Evolutionary conservation across 2,888 invertebrate genomes (phyloP), one percentile per base, ranked within the genome.

Genomic region (Serripes groenlandicus): DNA sequence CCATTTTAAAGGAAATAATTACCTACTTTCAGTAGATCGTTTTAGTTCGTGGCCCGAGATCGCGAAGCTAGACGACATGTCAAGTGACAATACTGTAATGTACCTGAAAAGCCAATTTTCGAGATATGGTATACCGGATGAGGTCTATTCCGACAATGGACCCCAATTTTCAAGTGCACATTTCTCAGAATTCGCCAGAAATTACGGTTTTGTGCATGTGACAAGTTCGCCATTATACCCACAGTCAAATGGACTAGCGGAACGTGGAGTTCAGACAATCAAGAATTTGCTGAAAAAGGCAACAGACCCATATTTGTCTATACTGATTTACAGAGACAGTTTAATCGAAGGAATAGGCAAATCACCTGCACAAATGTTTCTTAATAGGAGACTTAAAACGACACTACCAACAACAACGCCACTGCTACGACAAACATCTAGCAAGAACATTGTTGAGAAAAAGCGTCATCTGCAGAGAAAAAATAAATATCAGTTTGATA

Each of bases 391-490:
- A 30, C 49, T 81, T 3, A 81, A 78, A 74, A 78, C 77, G 28
- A 71, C 60, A 3, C 26, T 81, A 1, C 84, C 84, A 64, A 75
- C 72, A 15, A 56, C 81, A 23, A 32, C 78, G 28, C 72, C 75
- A 49, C 42, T 84, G n/a, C 64, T 81, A n/a, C n/a, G n/a, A n/a
- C n/a, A n/a, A n/a, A n/a, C n/a, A n/a, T n/a, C n/a, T n/a, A n/a
- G n/a, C n/a, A n/a, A n/a, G n/a, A n/a, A n/a, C n/a, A n/a, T n/a
- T n/a, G n/a, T n/a, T n/a, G n/a, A n/a, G n/a, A n/a, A n/a, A n/a
- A n/a, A n/a, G n/a, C n/a, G n/a, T n/a, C n/a, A n/a, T n/a, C n/a
- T n/a, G n/a, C n/a, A n/a, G n/a, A n/a, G n/a, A n/a, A n/a, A n/a
- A n/a, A n/a, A n/a, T n/a, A n/a, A n/a, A n/a, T n/a, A n/a, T n/a